A percentile compares a stretch with the other conserved stretches of the same genome.
phyloP scores from a whole-genome alignment of 2,113 vertebrate genomes.

The Litocranius walleri region DNA sequence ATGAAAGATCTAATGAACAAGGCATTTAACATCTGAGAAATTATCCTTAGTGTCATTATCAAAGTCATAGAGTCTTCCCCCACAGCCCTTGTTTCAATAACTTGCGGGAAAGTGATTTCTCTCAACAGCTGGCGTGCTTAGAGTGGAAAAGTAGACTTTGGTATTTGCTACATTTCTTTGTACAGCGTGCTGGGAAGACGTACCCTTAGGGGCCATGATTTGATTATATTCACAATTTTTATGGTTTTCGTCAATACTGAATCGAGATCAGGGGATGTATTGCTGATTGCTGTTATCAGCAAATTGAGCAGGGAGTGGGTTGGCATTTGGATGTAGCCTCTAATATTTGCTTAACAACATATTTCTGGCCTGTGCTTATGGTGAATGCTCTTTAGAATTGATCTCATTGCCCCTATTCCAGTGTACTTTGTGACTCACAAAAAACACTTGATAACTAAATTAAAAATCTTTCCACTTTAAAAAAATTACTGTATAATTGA shows the following conservation, averaged over 20 bases:
- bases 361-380: slow-evolving; percentile 1
- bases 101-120: neutral
- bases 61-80: neutral
- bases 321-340: neutral
- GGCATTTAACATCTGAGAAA: slow-evolving; percentile 1
- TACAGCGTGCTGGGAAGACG: neutral
- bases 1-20: neutral
- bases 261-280: neutral
- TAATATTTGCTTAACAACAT: neutral
- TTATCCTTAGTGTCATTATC: slow-evolving; percentile 11
- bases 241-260: neutral
- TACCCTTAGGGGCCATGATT: neutral
- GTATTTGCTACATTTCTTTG: neutral
- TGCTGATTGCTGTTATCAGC: neutral
- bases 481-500: neutral
- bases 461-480: neutral
- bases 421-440: neutral
- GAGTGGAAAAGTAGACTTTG: neutral
- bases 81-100: neutral
- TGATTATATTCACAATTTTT: neutral
- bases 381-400: neutral
- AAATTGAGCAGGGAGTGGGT: neutral
- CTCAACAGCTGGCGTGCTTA: neutral
- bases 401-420: neutral
- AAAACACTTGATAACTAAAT: neutral